Conservation (phyloP, 2,113 vertebrate genomes). For the Melanocharis versteri region DNA sequence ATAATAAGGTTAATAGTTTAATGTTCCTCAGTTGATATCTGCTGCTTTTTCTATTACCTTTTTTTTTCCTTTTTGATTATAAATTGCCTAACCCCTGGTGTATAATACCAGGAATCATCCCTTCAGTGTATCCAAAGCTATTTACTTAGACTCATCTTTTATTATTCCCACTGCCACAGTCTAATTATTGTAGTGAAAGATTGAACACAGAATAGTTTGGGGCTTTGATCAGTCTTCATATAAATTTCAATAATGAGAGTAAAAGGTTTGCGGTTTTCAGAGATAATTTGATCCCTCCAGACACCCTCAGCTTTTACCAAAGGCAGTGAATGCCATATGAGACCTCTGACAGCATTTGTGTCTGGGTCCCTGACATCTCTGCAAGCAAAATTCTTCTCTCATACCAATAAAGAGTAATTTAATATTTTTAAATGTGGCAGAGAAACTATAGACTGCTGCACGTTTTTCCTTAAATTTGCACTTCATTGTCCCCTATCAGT, state of each 20-base stretch:
- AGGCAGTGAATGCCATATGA: neutral
- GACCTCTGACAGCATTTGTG: conserved; percentile 36
- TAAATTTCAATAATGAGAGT: conserved; percentile 64
- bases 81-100: conserved; percentile 63
- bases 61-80: conserved; percentile 64
- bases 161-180: conserved; percentile 65
- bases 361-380: neutral
- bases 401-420: conserved; percentile 19
- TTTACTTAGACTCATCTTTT: conserved; percentile 66
- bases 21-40: conserved; percentile 50
- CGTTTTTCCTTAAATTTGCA: neutral
- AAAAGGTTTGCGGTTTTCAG: conserved; percentile 22
- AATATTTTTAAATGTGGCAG: conserved; percentile 3
- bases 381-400: conserved; percentile 26
- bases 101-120: conserved; percentile 63
- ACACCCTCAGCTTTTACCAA: conserved; percentile 11
- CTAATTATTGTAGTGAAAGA: conserved; percentile 69
- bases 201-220: conserved; percentile 58
- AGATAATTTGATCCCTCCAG: conserved; percentile 61
- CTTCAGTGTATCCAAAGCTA: conserved; percentile 56
- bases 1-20: conserved; percentile 71
- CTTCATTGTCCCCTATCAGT: neutral
- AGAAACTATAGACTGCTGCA: neutral
- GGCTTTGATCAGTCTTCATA: conserved; percentile 66
- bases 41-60: conserved; percentile 59